Evolutionary conservation across 30 jellyfish, hydroid and myxozoan species (phyloP).

Genomic region (Calvadosia cruxmelitensis): DNA sequence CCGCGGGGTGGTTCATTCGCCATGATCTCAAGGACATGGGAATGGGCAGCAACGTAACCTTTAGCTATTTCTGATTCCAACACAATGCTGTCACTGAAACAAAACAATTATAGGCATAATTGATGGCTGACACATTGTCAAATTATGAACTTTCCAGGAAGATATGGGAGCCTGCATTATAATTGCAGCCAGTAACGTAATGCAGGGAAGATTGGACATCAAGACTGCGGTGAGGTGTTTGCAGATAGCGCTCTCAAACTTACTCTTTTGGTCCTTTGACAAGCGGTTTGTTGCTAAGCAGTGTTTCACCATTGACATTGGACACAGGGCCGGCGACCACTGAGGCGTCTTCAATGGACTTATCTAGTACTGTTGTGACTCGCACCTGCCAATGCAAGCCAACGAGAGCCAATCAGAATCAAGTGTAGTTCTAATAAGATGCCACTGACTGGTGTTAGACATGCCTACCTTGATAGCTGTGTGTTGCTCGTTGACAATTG

Average conservation of each 20-base stretch:
- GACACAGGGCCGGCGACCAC: slow-evolving; percentile 64
- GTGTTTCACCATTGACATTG: slow-evolving; percentile 53
- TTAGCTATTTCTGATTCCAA: slow-evolving; percentile 73
- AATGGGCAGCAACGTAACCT: slow-evolving; percentile 88
- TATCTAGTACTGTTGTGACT: slow-evolving; percentile 84
- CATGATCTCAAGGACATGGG: slow-evolving; percentile 48
- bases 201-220: neutral
- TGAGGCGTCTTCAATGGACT: slow-evolving; percentile 45
- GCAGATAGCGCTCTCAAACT: slow-evolving; percentile 1
- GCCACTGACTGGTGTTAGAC: too few relatives aligned
- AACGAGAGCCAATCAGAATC: too few relatives aligned
- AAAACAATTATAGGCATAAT: too few relatives aligned
- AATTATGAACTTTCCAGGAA: too few relatives aligned
- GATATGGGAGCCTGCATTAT: neutral
- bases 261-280: slow-evolving; percentile 65
- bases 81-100: slow-evolving; percentile 50
- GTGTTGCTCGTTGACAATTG: slow-evolving; percentile 43
- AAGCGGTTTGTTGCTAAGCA: slow-evolving; percentile 59
- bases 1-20: slow-evolving; percentile 60
- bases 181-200: neutral
- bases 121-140: too few relatives aligned
- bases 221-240: too few relatives aligned
- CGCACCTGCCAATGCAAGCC: slow-evolving; percentile 53
- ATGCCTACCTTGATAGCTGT: slow-evolving; percentile 56
- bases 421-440: too few relatives aligned